phyloP scores from a whole-genome alignment of 2,113 vertebrate genomes.

The Camelus bactrianus region DNA sequence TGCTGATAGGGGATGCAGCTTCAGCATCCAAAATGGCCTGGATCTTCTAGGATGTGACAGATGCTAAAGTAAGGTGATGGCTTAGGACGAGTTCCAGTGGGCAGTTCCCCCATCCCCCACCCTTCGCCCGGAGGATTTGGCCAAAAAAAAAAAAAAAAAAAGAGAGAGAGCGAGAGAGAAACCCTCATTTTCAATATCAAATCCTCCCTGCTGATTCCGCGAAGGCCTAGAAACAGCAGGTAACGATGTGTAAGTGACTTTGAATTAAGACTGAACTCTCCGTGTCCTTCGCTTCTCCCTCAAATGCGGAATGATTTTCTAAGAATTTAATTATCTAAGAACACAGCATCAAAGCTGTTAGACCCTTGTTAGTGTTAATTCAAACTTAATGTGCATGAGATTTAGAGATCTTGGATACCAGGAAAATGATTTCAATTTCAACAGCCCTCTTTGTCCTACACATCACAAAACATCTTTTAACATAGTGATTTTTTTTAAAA shows the following conservation, averaged over 20 bases:
- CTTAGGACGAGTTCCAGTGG: background rate
- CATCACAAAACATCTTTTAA: conserved; percentile 81
- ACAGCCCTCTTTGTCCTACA: conserved; percentile 79
- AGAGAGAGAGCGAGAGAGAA: background rate
- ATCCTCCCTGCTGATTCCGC: conserved; percentile 74
- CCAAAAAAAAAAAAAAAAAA: background rate
- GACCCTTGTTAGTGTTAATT: conserved; percentile 83
- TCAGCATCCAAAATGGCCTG: background rate
- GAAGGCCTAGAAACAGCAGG: conserved; percentile 80
- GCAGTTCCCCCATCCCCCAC: background rate
- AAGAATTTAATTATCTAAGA: conserved; percentile 84
- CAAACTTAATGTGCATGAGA: conserved; percentile 81
- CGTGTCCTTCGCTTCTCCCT: conserved; percentile 77
- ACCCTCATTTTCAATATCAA: conserved; percentile 72
- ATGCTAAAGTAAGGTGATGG: background rate
- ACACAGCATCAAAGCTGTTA: conserved; percentile 81
- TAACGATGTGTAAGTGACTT: conserved; percentile 79
- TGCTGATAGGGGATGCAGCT: background rate
- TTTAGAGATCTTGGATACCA: conserved; percentile 80
- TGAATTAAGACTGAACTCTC: conserved; percentile 80
- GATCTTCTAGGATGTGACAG: background rate
- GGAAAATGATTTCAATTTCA: conserved; percentile 82
- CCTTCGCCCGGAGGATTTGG: background rate
- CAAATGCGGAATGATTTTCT: conserved; percentile 80
- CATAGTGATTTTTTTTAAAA: conserved; percentile 52